Evolutionary conservation across 2,888 invertebrate genomes (phyloP), one percentile per base, ranked within the genome.

Genomic region (Serripes groenlandicus): DNA sequence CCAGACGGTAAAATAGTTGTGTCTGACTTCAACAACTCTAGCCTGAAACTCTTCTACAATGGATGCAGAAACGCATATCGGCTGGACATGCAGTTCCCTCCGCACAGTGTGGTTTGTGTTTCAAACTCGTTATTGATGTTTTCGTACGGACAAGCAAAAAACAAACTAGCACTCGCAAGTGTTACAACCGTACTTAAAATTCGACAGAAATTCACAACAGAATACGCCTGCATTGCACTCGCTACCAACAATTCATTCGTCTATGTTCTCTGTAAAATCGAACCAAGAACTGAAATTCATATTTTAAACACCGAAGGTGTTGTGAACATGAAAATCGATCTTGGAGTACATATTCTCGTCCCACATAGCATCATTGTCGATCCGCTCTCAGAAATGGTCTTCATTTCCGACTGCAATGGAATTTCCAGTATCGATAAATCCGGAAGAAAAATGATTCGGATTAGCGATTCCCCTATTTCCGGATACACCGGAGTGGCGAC

Each of bases 1-100:
- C 76, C 76, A 26, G 81, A 81, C 35, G 81, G 81, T 1, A 58
- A 70, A 26, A 28, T 81, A 21, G 37, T 76, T 37, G 76, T 81
- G 1, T 62, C 76, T 4, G 81, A 81, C 37, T 69, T 49, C n/a
- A 81, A 71, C 64, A 81, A 81, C 34, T 73, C 35, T 34, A 30
- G 15, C 23, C 49, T 81, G 7, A 81, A 81, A 68, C 54, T 81
- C 28, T 76, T 81, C 35, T 35, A 60, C 26, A 28, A 35, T 35
- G 35, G 54, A 18, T 34, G 35, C n/a, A 26, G 72, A 1, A 42
- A 54, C 26, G 37, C 35, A 0, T 34, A 42, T 15, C n/a, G 15
- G 15, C 72, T 81, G 2, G 7, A 23, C 3, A 42, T 73, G 2
- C 58, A 72, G 15, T 76, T 72, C 21, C 73, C 73, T 15, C 81